A percentile compares a stretch with the other conserved stretches of the same genome.
Evolutionary conservation across 2,888 invertebrate species (phyloP).

Genomic region (Caenorhabditis sp.): DNA sequence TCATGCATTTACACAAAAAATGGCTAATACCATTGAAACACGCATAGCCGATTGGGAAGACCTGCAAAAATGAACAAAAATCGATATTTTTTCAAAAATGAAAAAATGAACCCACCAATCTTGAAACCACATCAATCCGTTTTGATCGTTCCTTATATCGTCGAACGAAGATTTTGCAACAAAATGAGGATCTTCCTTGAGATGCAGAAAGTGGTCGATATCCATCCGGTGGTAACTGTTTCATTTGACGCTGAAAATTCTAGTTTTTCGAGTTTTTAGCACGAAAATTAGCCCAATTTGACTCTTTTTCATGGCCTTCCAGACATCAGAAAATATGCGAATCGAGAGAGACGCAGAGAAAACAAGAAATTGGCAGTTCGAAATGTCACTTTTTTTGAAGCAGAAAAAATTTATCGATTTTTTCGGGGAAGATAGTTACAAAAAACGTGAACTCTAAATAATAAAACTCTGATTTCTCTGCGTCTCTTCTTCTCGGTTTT

Average conservation of each 20-base stretch:
- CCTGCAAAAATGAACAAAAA: conserved; percentile 45
- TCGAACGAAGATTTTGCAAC: conserved; percentile 66
- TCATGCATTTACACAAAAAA: not conserved
- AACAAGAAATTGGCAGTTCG: too few relatives aligned
- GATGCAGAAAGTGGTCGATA: conserved; percentile 45
- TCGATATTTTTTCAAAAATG: too few relatives aligned
- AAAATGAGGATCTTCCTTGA: conserved; percentile 58
- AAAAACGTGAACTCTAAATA: too few relatives aligned
- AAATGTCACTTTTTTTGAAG: too few relatives aligned
- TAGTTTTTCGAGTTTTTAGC: not conserved
- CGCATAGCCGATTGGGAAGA: conserved; percentile 69
- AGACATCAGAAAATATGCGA: too few relatives aligned
- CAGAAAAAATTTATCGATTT: too few relatives aligned
- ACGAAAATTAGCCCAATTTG: too few relatives aligned
- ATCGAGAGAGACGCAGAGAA: too few relatives aligned
- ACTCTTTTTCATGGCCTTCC: too few relatives aligned
- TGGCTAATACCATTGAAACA: conserved; percentile 63
- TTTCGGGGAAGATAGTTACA: too few relatives aligned
- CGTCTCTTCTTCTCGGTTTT: too few relatives aligned
- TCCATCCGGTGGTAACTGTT: conserved; percentile 46
- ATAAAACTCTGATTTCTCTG: too few relatives aligned
- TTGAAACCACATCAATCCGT: conserved; percentile 68
- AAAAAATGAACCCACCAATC: conserved; percentile 51
- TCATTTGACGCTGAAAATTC: conserved; percentile 48
- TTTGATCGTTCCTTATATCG: conserved; percentile 69